These are phyloP conservation scores for Synodontis membranacea DNA, from an alignment of 2,113 vertebrate genomes.

Conservation along the genomic window DNA sequence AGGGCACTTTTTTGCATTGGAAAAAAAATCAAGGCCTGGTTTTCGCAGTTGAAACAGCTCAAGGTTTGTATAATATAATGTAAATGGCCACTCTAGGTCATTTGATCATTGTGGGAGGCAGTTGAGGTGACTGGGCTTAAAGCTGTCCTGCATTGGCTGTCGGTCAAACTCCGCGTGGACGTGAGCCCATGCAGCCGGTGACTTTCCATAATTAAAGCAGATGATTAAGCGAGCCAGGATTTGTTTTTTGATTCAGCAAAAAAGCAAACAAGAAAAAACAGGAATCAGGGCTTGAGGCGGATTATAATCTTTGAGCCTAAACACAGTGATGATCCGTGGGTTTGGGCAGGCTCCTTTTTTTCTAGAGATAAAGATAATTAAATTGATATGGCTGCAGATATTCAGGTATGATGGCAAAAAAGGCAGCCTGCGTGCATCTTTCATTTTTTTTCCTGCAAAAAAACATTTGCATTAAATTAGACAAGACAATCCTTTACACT, in stretches of 20 bases:
- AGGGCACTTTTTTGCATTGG: neutral
- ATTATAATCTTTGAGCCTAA: slow-evolving; percentile 49
- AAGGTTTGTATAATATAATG: neutral
- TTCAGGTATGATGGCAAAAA: slow-evolving; percentile 33
- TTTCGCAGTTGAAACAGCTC: neutral
- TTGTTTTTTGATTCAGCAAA: slow-evolving; percentile 56
- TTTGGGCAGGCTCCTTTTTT: slow-evolving; percentile 43
- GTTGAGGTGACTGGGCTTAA: slow-evolving; percentile 17
- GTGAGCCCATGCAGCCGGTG: slow-evolving; percentile 40
- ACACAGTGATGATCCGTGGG: slow-evolving; percentile 46
- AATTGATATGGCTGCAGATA: slow-evolving; percentile 63
- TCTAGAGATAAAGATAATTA: slow-evolving; percentile 49
- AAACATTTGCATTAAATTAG: slow-evolving; percentile 2
- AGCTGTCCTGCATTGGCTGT: slow-evolving; percentile 39
- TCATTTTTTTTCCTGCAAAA: neutral
- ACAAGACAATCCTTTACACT: slow-evolving; percentile 18
- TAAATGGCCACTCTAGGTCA: neutral
- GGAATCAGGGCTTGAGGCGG: neutral
- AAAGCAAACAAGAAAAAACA: neutral
- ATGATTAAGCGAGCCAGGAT: slow-evolving; percentile 49
- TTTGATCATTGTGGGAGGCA: neutral
- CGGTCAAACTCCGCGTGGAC: slow-evolving; percentile 30
- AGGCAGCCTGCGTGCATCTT: neutral
- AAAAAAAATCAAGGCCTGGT: neutral
- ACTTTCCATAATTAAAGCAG: slow-evolving; percentile 63